phyloP scores from a whole-genome alignment of 2,797 vertebrate genomes.

The Myotis planiceps region DNA sequence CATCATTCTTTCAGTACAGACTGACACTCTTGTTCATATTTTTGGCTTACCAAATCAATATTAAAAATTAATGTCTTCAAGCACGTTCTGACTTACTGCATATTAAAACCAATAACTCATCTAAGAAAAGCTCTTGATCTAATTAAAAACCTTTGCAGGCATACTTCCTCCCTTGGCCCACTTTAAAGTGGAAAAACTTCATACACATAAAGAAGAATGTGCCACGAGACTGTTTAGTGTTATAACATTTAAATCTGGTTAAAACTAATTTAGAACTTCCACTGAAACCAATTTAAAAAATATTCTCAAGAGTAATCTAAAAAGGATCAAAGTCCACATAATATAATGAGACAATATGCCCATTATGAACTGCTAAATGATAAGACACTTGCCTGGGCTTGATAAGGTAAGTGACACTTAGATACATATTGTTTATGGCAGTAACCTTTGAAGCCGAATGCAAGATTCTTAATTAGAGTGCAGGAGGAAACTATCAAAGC shows the following conservation, averaged over 20 bases:
- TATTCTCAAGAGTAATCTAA: conserved; percentile 54
- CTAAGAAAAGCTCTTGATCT: conserved; percentile 45
- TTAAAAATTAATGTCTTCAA: conserved; percentile 5
- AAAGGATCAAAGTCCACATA: conserved; percentile 66
- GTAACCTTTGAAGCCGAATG: conserved; percentile 42
- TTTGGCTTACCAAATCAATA: neutral
- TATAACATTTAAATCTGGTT: conserved; percentile 47
- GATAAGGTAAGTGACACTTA: conserved; percentile 55
- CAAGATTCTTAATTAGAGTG: conserved; percentile 57
- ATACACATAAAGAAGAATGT: conserved; percentile 33
- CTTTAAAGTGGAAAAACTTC: conserved; percentile 51
- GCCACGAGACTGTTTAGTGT: conserved; percentile 9
- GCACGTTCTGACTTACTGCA: neutral
- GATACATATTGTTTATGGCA: conserved; percentile 59
- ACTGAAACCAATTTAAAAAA: conserved; percentile 56
- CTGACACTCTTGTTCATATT: neutral
- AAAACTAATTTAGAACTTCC: conserved; percentile 61
- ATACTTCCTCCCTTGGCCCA: neutral
- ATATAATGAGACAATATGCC: conserved; percentile 58
- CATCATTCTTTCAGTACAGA: neutral
- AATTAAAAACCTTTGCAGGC: neutral
- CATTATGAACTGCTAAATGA: neutral
- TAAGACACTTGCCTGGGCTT: conserved; percentile 19
- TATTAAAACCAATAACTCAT: conserved; percentile 9
- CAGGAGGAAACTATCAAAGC: conserved; percentile 62